A percentile compares a stretch with the other conserved stretches of the same genome.
These are phyloP conservation scores for Omphaloscelis lunosa DNA, from an alignment of 2,888 invertebrate species.

Conservation along the genomic window DNA sequence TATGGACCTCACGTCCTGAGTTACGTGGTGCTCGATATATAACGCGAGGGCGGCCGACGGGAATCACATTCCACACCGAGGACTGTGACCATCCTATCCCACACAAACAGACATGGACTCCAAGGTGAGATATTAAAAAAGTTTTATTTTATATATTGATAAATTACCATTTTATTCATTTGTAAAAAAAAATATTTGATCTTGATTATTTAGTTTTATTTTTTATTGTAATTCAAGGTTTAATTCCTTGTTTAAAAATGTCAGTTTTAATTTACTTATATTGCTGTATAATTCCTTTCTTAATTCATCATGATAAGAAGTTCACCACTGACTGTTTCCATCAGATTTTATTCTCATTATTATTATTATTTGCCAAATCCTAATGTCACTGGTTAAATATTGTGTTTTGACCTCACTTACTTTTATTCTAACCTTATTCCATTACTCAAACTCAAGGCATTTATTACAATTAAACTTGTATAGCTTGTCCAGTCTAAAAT, in stretches of 20 bases:
- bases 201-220: neutral
- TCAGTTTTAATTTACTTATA: neutral
- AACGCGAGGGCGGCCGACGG: conserved; percentile 77
- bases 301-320: neutral
- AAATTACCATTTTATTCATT: neutral
- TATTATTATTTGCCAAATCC: neutral
- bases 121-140: conserved; percentile 80
- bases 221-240: neutral
- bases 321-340: neutral
- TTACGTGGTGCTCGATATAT: conserved; percentile 87
- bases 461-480: neutral
- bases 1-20: conserved; percentile 87
- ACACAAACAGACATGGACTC: conserved; percentile 87
- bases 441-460: neutral
- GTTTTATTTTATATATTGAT: neutral
- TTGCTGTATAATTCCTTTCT: neutral
- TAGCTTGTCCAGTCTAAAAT: too few species aligned
- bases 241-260: neutral
- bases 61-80: conserved; percentile 83
- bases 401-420: neutral
- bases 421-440: neutral
- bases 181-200: neutral
- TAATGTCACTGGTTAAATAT: neutral
- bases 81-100: conserved; percentile 83
- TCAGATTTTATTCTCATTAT: neutral